A percentile compares a stretch with the other conserved stretches of the same genome.
Conservation (phyloP, 2,888 invertebrate genomes). For the Hoplodrina blanda region DNA sequence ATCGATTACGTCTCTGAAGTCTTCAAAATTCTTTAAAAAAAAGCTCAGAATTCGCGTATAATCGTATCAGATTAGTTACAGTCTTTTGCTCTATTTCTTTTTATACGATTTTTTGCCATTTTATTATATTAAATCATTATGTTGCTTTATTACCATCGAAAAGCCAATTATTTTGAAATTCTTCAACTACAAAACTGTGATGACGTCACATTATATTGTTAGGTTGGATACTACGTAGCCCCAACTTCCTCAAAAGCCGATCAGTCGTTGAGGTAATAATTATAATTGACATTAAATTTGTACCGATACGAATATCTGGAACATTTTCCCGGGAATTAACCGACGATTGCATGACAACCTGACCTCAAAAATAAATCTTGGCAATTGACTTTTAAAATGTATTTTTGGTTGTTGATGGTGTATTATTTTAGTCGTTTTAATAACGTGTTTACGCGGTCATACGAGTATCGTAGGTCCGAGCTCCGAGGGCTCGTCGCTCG, state of each 20-base stretch:
- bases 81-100: constrained; percentile 13
- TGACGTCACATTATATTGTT: constrained; percentile 7
- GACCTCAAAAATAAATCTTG: constrained; percentile 48
- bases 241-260: constrained; percentile 69
- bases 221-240: constrained; percentile 52
- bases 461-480: constrained; percentile 57
- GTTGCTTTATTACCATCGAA: constrained; percentile 29
- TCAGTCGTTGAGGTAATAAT: constrained; percentile 73
- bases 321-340: constrained; percentile 71
- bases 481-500: constrained; percentile 59
- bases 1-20: not conserved
- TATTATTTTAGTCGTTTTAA: constrained; percentile 60
- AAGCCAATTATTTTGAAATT: constrained; percentile 28
- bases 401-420: constrained; percentile 49
- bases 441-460: constrained; percentile 52
- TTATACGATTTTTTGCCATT: constrained; percentile 38
- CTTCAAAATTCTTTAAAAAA: not conserved
- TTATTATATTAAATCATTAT: constrained; percentile 23
- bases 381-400: constrained; percentile 46
- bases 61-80: constrained; percentile 34
- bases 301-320: constrained; percentile 85
- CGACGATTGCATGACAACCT: constrained; percentile 23
- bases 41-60: constrained; percentile 11
- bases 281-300: constrained; percentile 86
- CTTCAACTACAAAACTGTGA: constrained; percentile 26